phyloP scores from a whole-genome alignment of 92 coral and sea anemone species.

The Zoanthus sansibaricus region DNA sequence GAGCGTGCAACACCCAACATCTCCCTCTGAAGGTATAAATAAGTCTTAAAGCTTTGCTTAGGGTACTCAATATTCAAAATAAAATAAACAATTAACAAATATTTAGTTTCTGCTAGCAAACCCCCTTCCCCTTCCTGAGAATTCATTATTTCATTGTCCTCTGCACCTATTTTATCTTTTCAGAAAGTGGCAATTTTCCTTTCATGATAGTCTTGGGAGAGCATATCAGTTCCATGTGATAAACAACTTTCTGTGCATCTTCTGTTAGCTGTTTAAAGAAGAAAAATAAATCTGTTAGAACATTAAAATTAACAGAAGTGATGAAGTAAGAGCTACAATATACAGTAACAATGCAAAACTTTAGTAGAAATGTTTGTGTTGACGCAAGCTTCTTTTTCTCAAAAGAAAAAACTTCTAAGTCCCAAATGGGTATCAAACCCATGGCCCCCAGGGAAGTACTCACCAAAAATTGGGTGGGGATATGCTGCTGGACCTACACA shows the following conservation, averaged over 20 bases:
- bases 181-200: not conserved
- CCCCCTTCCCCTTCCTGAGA: not conserved
- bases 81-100: not conserved
- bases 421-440: no score
- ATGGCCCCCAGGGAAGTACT: no score
- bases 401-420: no score
- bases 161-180: not conserved
- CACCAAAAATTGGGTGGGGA: no score
- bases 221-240: not conserved
- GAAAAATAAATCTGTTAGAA: not conserved
- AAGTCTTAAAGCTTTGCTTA: not conserved
- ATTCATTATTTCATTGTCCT: not conserved
- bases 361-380: no score
- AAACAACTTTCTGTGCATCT: not conserved
- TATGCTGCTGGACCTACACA: no score
- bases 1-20: not conserved
- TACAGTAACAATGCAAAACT: no score
- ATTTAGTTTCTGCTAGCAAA: not conserved
- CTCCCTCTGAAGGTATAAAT: not conserved
- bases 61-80: not conserved
- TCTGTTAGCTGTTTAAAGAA: constrained; percentile 5
- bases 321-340: no score
- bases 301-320: no score
- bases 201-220: not conserved
- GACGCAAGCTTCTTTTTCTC: no score